Base-by-base conservation (phyloP, 2,888 invertebrate species). In the Cistogaster globosa region DNA sequence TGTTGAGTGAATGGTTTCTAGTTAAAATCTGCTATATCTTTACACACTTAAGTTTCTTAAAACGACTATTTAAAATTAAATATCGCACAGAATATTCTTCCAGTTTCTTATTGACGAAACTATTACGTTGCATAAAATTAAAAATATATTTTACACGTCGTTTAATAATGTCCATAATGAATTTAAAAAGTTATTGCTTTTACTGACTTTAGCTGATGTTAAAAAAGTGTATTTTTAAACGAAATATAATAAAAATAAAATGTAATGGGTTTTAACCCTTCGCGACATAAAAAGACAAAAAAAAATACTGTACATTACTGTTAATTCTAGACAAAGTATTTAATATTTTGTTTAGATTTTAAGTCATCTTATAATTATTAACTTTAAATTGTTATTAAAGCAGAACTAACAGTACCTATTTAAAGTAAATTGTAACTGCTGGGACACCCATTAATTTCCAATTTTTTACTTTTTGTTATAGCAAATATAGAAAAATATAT, bases 91-190 rank as follows among this genome's bases (percentile, higher is more conserved):
- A 36, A 38, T 63, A 8, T 45, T 20, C 42, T 57, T 65, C 20
- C 12, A 60, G 42, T 60, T 76, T 32, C 51, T 67, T 77, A 67
- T 67, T 45, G 58, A 1, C 42, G 8, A 58, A 72, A 63, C 51
- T 71, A 65, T 83, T 71, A 45, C 22, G 53, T 51, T 53, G 67
- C 7, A 71, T 65, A 60, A 77, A 71, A 67, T 71, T 72, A 71
- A 63, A 77, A 77, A 77, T 77, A 67, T 77, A 65, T 69, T 76
- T 77, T 72, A 77, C 82, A 77, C 82, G 32, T 71, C 82, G 71
- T 83, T 83, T 77, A 65, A 77, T 71, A 77, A 71, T 58, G 58
- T 65, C 65, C 58, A 76, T 72, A 83, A 77, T 77, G 82, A 83
- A 83, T 83, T 83, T 77, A 36, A 83, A 76, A 83, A 72, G 53